Evolutionary conservation across 2,797 vertebrate species (phyloP), one percentile per base, ranked within the genome.

Genomic region (Scolopax bukidnonensis): DNA sequence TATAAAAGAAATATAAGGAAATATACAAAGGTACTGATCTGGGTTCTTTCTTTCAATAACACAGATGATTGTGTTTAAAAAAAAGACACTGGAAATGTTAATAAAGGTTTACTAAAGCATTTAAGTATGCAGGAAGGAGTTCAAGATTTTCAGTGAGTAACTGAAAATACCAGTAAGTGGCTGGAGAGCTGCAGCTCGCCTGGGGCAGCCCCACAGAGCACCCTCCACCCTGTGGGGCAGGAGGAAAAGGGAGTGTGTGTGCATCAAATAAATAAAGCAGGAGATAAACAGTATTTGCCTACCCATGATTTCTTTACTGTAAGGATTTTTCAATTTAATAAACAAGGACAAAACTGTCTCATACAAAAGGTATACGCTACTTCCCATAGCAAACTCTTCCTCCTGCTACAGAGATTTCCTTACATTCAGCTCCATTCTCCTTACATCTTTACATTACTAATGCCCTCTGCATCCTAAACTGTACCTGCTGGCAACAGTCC

Each of bases 361-460:
- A 3, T 6, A 30, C 5, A 12, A 69, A 48, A 80, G 41, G 25
- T 9, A 47, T 3, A 27, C 0, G 0, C 50, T 40, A 12, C 28
- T 71, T 47, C 2, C 36, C 69, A 6, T 0, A 8, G 45, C 41
- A 9, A 63, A 28, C 18, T 61, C 10, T 11, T 78, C 28, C 20
- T 33, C 64, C n/a, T 32, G 23, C 36, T 63, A 33, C 7, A 5
- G 25, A 27, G 20, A 15, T 14, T 68, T 75, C 64, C 48, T 43
- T 6, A 20, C 0, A 8, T 30, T 32, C 68, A 84, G 68, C 57
- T 78, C 12, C 68, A 19, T 27, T 85, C 36, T 74, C 50, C 17
- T 27, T 7, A 33, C 3, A 2, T 30, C 33, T 54, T 40, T 10
- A 32, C 30, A 10, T 78, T 85, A 71, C 43, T 82, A 70, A 87